These are phyloP conservation scores for Monomorium pharaonis DNA, from an alignment of 1,140 invertebrate species.

Conservation along the genomic window DNA sequence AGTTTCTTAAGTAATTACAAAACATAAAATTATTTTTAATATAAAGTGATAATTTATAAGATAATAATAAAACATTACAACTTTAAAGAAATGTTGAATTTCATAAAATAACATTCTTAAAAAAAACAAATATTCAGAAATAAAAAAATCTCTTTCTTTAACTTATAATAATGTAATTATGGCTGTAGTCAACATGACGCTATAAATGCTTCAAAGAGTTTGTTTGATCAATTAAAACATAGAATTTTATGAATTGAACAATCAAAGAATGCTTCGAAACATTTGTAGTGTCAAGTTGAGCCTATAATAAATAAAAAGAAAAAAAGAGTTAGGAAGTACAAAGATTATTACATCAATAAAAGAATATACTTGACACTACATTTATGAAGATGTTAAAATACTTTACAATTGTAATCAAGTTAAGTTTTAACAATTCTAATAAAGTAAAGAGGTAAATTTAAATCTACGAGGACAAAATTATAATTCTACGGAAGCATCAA, in stretches of 20 bases:
- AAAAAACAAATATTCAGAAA: neutral
- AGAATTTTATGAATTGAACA: too few relatives aligned
- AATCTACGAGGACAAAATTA: neutral
- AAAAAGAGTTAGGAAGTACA: neutral
- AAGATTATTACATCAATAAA: neutral
- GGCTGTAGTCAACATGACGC: too few relatives aligned
- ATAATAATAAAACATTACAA: neutral
- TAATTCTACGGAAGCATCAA: neutral
- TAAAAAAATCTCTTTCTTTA: neutral
- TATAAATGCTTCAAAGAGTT: too few relatives aligned
- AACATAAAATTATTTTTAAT: neutral
- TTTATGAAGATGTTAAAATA: neutral
- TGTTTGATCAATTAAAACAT: too few relatives aligned
- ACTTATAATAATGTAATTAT: neutral
- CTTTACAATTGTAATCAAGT: slow-evolving; percentile 16
- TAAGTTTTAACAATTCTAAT: slow-evolving; percentile 49
- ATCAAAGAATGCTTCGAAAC: too few relatives aligned
- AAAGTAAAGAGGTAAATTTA: slow-evolving; percentile 6
- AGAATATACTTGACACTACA: neutral
- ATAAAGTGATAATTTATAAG: neutral
- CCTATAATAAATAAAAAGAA: neutral
- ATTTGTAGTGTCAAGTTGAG: too few relatives aligned
- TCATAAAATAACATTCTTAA: neutral
- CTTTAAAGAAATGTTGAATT: neutral
- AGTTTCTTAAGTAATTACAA: neutral